Evolutionary conservation across 2,797 vertebrate species (phyloP).

Genomic region (Cynodonichthys magdalenae): DNA sequence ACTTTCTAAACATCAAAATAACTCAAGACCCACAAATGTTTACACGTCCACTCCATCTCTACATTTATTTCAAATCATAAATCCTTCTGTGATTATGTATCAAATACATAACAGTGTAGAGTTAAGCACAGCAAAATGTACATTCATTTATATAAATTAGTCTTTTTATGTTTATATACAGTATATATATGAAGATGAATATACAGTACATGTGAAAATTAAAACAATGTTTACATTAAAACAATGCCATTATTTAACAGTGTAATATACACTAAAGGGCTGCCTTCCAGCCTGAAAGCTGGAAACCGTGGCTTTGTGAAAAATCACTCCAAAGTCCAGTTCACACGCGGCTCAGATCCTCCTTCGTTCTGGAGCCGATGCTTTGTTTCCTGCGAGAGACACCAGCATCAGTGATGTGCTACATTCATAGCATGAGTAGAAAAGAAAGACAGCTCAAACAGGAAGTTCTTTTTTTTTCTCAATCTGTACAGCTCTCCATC

Average conservation of each 20-base stretch:
- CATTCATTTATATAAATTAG: constrained; percentile 83
- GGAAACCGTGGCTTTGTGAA: constrained; percentile 64
- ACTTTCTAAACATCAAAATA: constrained; percentile 4
- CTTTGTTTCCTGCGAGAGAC: constrained; percentile 75
- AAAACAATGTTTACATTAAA: constrained; percentile 81
- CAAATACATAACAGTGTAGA: constrained; percentile 75
- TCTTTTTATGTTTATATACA: constrained; percentile 64
- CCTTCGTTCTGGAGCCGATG: constrained; percentile 67
- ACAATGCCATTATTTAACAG: constrained; percentile 71
- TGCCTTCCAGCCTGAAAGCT: constrained; percentile 72
- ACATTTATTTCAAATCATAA: constrained; percentile 69
- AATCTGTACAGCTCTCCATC: neutral
- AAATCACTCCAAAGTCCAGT: constrained; percentile 31
- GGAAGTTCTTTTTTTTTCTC: neutral
- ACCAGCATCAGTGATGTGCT: constrained; percentile 11
- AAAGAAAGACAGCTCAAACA: constrained; percentile 4
- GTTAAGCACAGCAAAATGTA: constrained; percentile 76
- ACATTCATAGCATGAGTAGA: constrained; percentile 1
- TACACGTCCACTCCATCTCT: constrained; percentile 40
- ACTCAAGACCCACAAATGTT: constrained; percentile 9
- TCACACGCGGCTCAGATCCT: constrained; percentile 73
- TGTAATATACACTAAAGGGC: constrained; percentile 87
- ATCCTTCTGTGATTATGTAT: constrained; percentile 54
- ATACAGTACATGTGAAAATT: constrained; percentile 79
- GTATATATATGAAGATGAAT: constrained; percentile 53